Conservation (phyloP, 2,888 invertebrate species). For the Eupeodes latifasciatus region DNA sequence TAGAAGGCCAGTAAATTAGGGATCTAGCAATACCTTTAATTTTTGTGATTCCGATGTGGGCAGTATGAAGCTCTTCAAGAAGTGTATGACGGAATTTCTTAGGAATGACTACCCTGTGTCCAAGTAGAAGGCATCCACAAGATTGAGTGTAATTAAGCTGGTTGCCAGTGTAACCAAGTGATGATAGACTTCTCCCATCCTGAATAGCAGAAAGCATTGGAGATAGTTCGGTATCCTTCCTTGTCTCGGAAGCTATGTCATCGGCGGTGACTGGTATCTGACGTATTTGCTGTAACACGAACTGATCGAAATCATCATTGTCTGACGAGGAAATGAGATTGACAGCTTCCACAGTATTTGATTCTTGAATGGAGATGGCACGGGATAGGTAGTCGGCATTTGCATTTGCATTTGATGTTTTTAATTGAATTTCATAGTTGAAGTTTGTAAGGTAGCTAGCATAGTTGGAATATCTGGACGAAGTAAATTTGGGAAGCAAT, state of each 20-base stretch:
- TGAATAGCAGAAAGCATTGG: constrained; percentile 8
- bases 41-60: background rate
- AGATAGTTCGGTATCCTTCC: background rate
- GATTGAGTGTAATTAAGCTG: background rate
- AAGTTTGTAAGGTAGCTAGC: background rate
- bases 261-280: background rate
- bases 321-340: too few species aligned
- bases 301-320: too few species aligned
- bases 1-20: background rate
- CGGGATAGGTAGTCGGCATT: background rate
- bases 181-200: background rate
- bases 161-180: background rate
- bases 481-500: background rate
- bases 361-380: too few species aligned
- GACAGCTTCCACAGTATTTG: too few species aligned
- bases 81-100: background rate
- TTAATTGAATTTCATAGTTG: constrained; percentile 1
- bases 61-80: background rate
- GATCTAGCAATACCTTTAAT: constrained; percentile 9
- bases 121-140: constrained; percentile 11
- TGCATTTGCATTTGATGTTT: background rate
- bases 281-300: background rate
- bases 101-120: background rate
- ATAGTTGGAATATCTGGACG: background rate
- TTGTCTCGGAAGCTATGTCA: background rate